Percentiles rank a stretch among this genome's conserved stretches.
Evolutionary conservation across 2,797 vertebrate species (phyloP).

Genomic region (Pangasius mekongensis): DNA sequence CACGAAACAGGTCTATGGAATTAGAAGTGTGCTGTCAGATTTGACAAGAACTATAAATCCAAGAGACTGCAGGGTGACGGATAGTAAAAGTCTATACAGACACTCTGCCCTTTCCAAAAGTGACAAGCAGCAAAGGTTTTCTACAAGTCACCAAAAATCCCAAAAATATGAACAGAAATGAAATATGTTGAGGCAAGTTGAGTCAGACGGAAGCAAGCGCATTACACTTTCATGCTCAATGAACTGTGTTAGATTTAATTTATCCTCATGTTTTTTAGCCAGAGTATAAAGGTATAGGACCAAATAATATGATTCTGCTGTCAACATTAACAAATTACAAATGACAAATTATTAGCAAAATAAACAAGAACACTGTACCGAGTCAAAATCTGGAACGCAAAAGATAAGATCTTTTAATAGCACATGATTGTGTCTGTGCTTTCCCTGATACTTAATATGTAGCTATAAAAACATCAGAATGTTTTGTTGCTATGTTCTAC

Average conservation of each 20-base stretch:
- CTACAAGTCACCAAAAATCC: neutral
- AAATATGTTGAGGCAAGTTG: neutral
- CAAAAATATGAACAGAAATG: neutral
- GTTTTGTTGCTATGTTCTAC: neutral
- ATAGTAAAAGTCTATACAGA: conserved; percentile 63
- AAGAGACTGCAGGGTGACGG: conserved; percentile 63
- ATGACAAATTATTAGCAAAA: neutral
- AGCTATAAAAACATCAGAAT: neutral
- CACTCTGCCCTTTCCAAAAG: conserved; percentile 70
- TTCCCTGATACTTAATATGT: neutral
- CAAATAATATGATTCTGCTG: neutral
- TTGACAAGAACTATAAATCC: conserved; percentile 64
- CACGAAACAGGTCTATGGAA: conserved; percentile 63
- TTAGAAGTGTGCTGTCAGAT: conserved; percentile 70
- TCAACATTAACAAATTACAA: neutral
- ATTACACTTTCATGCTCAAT: neutral
- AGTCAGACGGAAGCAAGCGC: neutral
- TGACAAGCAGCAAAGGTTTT: conserved; percentile 57
- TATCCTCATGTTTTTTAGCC: neutral
- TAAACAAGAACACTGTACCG: neutral
- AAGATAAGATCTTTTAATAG: neutral
- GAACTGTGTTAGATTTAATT: neutral
- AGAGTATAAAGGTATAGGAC: neutral
- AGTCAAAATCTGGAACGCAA: neutral
- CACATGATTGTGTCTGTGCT: neutral